A percentile compares a stretch with the other conserved stretches of the same genome.
Conservation (phyloP, 2,797 vertebrate genomes). For the Phataginus tricuspis region DNA sequence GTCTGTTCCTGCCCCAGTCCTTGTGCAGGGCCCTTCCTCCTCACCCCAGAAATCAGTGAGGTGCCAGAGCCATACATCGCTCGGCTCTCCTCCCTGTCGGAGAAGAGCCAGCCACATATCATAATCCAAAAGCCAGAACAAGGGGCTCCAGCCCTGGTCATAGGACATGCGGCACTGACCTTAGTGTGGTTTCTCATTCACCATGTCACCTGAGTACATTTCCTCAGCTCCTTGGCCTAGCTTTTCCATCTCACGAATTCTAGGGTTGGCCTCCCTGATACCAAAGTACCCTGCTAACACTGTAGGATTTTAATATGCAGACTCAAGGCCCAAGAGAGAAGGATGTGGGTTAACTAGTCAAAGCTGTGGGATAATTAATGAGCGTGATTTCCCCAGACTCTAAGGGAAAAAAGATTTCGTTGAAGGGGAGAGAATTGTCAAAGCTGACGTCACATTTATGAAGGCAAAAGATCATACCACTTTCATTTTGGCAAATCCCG, state of each 20-base stretch:
- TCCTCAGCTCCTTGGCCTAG: background rate
- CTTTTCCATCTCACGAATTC: background rate
- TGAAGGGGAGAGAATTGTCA: background rate
- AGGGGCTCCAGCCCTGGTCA: background rate
- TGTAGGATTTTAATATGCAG: background rate
- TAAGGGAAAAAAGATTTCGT: background rate
- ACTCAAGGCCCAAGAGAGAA: background rate
- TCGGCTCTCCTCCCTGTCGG: background rate
- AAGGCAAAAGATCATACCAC: background rate
- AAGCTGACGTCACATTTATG: background rate
- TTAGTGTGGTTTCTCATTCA: background rate
- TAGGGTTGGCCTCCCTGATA: background rate
- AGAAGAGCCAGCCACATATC: background rate
- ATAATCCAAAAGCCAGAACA: background rate
- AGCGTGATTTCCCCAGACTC: constrained; percentile 50
- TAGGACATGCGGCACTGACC: background rate
- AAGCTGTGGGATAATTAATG: constrained; percentile 55
- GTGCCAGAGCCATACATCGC: background rate
- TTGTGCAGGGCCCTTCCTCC: background rate
- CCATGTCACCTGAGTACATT: too few species aligned
- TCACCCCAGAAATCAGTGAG: background rate
- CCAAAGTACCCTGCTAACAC: background rate
- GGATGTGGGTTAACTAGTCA: constrained; percentile 30
- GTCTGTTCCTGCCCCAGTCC: background rate
- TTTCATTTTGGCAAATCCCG: background rate